These are phyloP conservation scores for Cantharis flavilabris DNA, from an alignment of 2,888 invertebrate species.

Conservation along the genomic window DNA sequence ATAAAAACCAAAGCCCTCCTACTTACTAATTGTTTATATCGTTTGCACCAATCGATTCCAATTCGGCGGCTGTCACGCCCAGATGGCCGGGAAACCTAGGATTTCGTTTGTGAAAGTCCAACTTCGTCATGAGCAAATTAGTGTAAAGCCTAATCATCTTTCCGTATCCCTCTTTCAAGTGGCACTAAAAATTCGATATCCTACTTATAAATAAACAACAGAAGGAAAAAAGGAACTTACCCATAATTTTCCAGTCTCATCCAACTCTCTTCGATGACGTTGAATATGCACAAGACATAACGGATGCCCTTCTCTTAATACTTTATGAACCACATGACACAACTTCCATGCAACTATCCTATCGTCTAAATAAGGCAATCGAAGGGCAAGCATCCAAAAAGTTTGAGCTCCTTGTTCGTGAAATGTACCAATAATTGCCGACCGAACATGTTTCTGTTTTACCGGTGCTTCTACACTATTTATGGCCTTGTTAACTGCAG, in stretches of 20 bases:
- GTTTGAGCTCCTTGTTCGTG: conserved; percentile 88
- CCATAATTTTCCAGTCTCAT: conserved; percentile 91
- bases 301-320: conserved; percentile 92
- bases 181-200: conserved; percentile 62
- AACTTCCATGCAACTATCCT: conserved; percentile 99
- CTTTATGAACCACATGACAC: conserved; percentile 95
- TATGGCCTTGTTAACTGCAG: conserved; percentile 92
- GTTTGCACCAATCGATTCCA: conserved; percentile 85
- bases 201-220: background rate
- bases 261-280: conserved; percentile 76
- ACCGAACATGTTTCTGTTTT: conserved; percentile 98
- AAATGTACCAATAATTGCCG: conserved; percentile 92
- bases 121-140: conserved; percentile 82
- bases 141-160: conserved; percentile 89
- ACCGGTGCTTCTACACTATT: conserved; percentile 90
- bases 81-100: conserved; percentile 93
- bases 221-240: conserved; percentile 55
- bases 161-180: conserved; percentile 94
- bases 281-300: conserved; percentile 85
- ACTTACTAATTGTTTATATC: conserved; percentile 94
- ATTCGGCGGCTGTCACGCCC: conserved; percentile 79
- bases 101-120: conserved; percentile 93
- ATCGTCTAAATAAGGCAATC: conserved; percentile 87
- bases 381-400: conserved; percentile 77
- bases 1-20: background rate